These are phyloP conservation scores for Drosophila ustulata DNA, from an alignment of 2,888 invertebrate genomes.

Conservation along the genomic window DNA sequence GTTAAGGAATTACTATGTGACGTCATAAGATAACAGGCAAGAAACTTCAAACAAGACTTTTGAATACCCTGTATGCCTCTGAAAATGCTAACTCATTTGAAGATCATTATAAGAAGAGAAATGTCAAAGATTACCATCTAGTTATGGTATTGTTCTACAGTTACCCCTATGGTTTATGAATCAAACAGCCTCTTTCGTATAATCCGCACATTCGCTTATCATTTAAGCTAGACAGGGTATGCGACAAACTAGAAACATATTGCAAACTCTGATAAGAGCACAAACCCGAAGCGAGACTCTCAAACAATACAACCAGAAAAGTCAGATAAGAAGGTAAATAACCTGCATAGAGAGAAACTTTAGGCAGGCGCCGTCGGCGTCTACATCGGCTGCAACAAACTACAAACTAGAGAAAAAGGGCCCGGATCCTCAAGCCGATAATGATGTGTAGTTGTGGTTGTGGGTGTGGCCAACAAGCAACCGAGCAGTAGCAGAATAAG, in stretches of 20 bases:
- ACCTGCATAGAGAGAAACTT: constrained; percentile 64
- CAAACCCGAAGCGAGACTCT: constrained; percentile 31
- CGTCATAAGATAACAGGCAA: constrained; percentile 65
- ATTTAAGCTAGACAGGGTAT: background rate
- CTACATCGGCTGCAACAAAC: constrained; percentile 2
- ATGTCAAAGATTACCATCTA: background rate
- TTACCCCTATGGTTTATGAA: background rate
- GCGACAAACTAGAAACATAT: constrained; percentile 43
- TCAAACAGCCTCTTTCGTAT: background rate
- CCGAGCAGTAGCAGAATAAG: constrained; percentile 3
- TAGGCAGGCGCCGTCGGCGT: constrained; percentile 55
- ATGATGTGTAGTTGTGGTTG: constrained; percentile 37
- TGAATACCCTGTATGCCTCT: constrained; percentile 1
- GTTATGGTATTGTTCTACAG: background rate
- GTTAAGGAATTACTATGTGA: constrained; percentile 54
- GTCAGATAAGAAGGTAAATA: constrained; percentile 75
- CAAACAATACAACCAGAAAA: constrained; percentile 54
- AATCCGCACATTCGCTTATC: background rate
- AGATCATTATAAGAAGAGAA: background rate
- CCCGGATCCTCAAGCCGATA: constrained; percentile 52
- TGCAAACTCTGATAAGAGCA: constrained; percentile 63
- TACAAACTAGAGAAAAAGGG: constrained; percentile 31
- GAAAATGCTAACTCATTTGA: background rate
- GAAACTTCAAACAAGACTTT: background rate
- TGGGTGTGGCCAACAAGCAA: constrained; percentile 30